A percentile compares a stretch with the other conserved stretches of the same genome.
Conservation (phyloP, 2,797 vertebrate genomes). For the Schizopygopsis malacanthus region DNA sequence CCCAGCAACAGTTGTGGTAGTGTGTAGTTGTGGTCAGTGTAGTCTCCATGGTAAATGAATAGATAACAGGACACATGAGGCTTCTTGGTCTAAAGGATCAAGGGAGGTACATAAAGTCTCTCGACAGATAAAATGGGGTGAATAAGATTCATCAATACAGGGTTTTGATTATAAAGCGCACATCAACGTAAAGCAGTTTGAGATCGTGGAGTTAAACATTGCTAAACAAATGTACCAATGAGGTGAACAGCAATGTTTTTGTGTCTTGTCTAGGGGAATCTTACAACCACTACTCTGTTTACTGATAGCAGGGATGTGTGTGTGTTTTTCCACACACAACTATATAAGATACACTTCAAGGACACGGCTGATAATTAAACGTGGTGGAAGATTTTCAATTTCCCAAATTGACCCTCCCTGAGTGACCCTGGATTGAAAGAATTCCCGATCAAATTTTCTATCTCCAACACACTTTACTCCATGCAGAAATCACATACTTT, state of each 20-base stretch:
- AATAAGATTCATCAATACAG: background rate
- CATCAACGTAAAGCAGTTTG: background rate
- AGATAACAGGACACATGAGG: slow-evolving; percentile 21
- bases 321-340: background rate
- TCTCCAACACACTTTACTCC: background rate
- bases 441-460: background rate
- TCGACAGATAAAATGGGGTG: background rate
- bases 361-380: background rate
- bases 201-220: background rate
- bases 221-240: background rate
- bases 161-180: background rate
- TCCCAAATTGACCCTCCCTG: background rate
- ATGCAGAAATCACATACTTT: background rate
- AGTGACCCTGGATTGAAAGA: background rate
- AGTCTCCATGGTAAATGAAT: background rate
- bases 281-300: slow-evolving; percentile 24
- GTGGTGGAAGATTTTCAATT: background rate
- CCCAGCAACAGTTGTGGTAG: slow-evolving; percentile 23
- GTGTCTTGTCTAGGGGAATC: slow-evolving; percentile 25
- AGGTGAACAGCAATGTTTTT: background rate
- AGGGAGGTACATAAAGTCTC: background rate
- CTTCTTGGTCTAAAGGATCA: background rate
- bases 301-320: background rate
- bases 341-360: background rate
- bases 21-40: slow-evolving; percentile 24